These are phyloP conservation scores for Heliconius hermathena DNA, from an alignment of 1,140 invertebrate species.

Conservation along the genomic window DNA sequence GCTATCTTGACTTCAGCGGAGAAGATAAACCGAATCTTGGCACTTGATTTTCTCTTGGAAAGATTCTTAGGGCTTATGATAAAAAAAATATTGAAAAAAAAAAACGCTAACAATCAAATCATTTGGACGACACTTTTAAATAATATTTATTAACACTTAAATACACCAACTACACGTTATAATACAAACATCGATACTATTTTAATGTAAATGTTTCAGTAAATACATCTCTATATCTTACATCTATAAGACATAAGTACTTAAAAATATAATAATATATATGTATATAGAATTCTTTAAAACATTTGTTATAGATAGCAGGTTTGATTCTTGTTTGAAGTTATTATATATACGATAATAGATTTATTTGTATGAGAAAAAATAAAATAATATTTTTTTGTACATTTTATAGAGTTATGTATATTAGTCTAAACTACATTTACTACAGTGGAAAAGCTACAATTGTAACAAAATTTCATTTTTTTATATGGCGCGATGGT, in stretches of 20 bases:
- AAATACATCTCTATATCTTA: slow-evolving; percentile 14
- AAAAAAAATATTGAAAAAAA: not conserved
- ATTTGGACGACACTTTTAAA: slow-evolving; percentile 46
- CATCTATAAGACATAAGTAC: not conserved
- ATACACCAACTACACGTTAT: slow-evolving; percentile 46
- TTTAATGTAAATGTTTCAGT: slow-evolving; percentile 13
- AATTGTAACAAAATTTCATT: not conserved
- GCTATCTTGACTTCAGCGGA: no score
- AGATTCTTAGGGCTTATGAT: not conserved
- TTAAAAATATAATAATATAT: not conserved
- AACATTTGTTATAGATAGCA: not conserved
- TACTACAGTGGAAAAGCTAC: not conserved
- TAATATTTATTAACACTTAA: slow-evolving; percentile 55
- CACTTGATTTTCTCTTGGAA: no score
- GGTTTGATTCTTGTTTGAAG: not conserved
- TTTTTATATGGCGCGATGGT: not conserved
- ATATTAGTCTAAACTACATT: not conserved
- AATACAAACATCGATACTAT: slow-evolving; percentile 44
- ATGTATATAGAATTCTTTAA: not conserved
- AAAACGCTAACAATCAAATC: slow-evolving; percentile 12
- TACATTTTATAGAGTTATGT: not conserved
- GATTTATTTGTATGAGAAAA: not conserved
- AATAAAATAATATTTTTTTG: not conserved
- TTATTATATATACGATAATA: not conserved
- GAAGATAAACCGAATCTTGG: no score